phyloP scores from a whole-genome alignment of 2,888 invertebrate genomes.

The Macaria liturata region DNA sequence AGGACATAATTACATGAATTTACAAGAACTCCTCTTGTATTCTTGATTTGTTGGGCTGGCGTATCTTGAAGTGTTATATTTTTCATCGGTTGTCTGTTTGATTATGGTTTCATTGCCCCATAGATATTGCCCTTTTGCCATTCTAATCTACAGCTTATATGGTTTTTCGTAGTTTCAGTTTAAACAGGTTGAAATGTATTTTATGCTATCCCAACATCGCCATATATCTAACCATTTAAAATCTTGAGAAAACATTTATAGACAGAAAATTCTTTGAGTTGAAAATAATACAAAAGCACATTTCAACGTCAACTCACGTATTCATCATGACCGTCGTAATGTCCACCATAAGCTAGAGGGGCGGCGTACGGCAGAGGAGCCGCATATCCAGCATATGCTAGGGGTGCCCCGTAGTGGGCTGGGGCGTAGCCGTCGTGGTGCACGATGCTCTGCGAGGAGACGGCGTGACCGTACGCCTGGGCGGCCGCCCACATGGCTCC shows the following conservation, averaged over 20 bases:
- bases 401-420: conserved; percentile 41
- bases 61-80: no score
- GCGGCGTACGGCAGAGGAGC: conserved; percentile 40
- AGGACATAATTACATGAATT: conserved; percentile 20
- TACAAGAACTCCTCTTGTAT: no score
- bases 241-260: no score
- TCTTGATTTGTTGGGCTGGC: no score
- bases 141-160: no score
- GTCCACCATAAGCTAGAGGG: conserved; percentile 40
- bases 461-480: conserved; percentile 65
- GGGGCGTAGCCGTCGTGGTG: conserved; percentile 59
- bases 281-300: neutral
- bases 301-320: conserved; percentile 44
- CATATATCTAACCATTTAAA: no score
- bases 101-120: no score
- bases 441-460: conserved; percentile 69
- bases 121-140: no score
- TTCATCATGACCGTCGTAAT: conserved; percentile 53
- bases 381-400: conserved; percentile 36
- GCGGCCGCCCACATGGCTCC: conserved; percentile 70
- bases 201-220: neutral
- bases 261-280: no score
- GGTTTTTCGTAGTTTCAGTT: no score
- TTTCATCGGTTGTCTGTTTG: no score
- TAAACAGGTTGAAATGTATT: neutral